Base-by-base conservation (phyloP, 2,113 vertebrate species). In the Serilophus lunatus region DNA sequence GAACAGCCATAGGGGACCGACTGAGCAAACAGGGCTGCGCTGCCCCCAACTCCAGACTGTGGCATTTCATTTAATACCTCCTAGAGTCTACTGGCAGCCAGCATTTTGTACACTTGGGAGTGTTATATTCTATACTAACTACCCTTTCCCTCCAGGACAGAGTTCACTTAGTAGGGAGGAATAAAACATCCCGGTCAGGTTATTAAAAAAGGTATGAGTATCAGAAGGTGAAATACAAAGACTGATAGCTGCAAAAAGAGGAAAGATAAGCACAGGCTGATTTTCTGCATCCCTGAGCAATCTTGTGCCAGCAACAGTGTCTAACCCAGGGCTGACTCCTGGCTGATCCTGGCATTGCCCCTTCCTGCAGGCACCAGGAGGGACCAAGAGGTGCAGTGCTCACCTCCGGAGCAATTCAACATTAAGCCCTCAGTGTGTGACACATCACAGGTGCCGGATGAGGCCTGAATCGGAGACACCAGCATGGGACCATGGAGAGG, bases 1-100 rank as follows among this genome's bases (percentile, higher is more conserved):
- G 53, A 25, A 53, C 0, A 6, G 42, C 57, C 2, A 0, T 1
- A 25, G 25, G 28, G 26, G 15, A 57, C 33, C 0, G 0, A 40
- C 24, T 0, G 2, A 49, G 64, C 26, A 40, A 36, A 25, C 0
- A 0, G 0, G 7, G 12, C 71, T 42, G n/a, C 56, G 77, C 36
- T 49, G 19, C 7, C 24, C 23, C 33, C 53, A 35, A 1, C 33
- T 13, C 33, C 60, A 28, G 6, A 20, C 28, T 1, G 7, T 8
- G 11, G 31, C 36, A 7, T 56, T 63, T 91, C 26, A 23, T 40
- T 64, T 19, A 44, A 50, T 9, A 36, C 2, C 5, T 28, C 1
- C 22, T 29, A 1, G 6, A 36, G 7, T 7, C 50, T 18, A 24
- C 13, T 42, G 28, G 19, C 6, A 79, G 44, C 3, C 25, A 49